Evolutionary conservation across 2,797 vertebrate species (phyloP).

Genomic region (Vipera ursinii): DNA sequence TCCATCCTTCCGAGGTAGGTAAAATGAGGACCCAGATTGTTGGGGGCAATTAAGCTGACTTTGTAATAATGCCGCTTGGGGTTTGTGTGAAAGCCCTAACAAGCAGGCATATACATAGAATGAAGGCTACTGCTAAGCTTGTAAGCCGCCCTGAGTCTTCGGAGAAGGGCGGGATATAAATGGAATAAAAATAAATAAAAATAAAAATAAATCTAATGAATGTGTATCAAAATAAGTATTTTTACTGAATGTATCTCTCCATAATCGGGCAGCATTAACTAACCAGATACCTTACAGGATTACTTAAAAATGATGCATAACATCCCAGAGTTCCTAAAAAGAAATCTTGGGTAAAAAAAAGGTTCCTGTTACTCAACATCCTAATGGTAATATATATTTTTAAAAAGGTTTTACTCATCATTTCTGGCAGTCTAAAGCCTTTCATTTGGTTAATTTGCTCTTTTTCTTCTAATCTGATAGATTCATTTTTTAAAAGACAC

Average conservation of each 20-base stretch:
- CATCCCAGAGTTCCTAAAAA: constrained; percentile 46
- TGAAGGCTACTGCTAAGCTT: no score
- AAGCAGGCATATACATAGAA: no score
- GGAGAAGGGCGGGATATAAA: no score
- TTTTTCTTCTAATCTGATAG: constrained; percentile 59
- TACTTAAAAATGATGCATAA: constrained; percentile 28
- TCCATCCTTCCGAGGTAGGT: no score
- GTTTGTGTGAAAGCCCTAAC: no score
- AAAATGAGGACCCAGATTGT: no score
- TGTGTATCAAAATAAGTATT: not conserved
- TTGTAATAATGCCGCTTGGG: no score
- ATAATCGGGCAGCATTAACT: not conserved
- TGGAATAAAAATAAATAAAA: no score
- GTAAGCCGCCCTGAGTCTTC: no score
- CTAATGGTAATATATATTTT: not conserved
- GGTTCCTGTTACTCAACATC: not conserved
- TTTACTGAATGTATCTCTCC: not conserved
- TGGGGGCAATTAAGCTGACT: no score
- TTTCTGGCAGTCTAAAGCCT: constrained; percentile 55
- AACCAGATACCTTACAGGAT: not conserved
- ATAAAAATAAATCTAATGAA: no score
- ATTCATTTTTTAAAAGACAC: constrained; percentile 42
- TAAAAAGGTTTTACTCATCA: constrained; percentile 54
- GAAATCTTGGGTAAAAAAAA: constrained; percentile 39
- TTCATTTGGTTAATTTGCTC: constrained; percentile 59